Conservation (phyloP, 2,888 invertebrate species). For the Netelia inedita region DNA sequence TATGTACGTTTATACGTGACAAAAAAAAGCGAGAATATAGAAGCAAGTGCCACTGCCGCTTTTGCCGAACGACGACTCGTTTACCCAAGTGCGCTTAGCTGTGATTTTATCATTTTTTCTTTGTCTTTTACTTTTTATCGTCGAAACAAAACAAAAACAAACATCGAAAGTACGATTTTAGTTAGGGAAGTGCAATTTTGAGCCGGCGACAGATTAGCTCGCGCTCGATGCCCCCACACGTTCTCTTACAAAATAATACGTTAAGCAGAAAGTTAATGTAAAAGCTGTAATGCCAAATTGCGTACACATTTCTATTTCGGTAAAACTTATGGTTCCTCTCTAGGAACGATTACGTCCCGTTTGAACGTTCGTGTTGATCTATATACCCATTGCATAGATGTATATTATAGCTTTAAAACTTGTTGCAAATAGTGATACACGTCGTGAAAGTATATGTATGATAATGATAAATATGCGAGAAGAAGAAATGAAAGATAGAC, state of each 20-base stretch:
- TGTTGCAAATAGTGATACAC: constrained; percentile 39
- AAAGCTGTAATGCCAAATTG: constrained; percentile 65
- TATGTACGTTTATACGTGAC: constrained; percentile 34
- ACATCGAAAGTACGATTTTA: constrained; percentile 36
- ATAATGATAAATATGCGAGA: constrained; percentile 7
- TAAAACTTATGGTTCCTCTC: constrained; percentile 47
- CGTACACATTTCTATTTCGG: constrained; percentile 60
- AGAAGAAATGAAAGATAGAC: too few relatives aligned
- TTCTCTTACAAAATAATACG: background rate
- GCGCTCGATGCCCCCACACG: background rate
- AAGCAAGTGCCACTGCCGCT: constrained; percentile 63
- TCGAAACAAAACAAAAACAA: constrained; percentile 7
- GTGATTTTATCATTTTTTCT: constrained; percentile 57
- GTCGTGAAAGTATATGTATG: constrained; percentile 29
- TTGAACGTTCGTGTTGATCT: constrained; percentile 53
- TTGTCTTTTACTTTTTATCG: constrained; percentile 1
- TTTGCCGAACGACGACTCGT: constrained; percentile 56
- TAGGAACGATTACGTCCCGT: constrained; percentile 25
- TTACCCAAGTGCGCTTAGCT: constrained; percentile 62
- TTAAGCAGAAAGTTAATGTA: constrained; percentile 13
- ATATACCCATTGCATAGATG: constrained; percentile 46
- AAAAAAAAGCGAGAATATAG: constrained; percentile 29
- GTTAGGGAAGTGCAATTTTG: background rate
- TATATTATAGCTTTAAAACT: constrained; percentile 61
- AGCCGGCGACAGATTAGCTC: background rate